phyloP scores from a whole-genome alignment of 37 sponge, comb jelly and placozoan genomes.

The Cliona cf. orientalis region DNA sequence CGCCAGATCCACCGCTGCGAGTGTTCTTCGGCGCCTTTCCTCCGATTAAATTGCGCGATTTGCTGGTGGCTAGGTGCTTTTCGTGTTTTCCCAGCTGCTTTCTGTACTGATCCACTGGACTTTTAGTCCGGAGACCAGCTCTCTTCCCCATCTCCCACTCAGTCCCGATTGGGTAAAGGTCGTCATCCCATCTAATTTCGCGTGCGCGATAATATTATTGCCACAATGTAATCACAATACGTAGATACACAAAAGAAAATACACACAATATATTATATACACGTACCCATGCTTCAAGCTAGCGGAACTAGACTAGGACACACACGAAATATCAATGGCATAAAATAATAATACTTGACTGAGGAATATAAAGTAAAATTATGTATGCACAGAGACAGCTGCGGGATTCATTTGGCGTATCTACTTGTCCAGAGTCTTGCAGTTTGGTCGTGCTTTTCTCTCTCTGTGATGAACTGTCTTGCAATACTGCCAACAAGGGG shows the following conservation, averaged over 20 bases:
- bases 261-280: background rate
- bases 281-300: background rate
- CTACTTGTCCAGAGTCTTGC: conserved; percentile 83
- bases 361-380: too few relatives aligned
- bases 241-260: background rate
- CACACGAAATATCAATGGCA: background rate
- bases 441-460: conserved; percentile 76
- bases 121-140: background rate
- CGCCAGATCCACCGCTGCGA: too few relatives aligned
- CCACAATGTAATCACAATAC: background rate
- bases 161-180: too few relatives aligned
- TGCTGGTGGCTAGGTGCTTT: background rate
- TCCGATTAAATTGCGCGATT: too few relatives aligned
- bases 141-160: conserved; percentile 15
- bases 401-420: conserved; percentile 77
- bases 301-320: background rate
- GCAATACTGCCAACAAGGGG: conserved; percentile 92
- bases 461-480: conserved; percentile 70
- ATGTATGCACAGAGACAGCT: too few relatives aligned
- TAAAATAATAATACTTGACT: background rate
- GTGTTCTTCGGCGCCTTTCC: too few relatives aligned
- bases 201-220: too few relatives aligned
- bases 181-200: too few relatives aligned
- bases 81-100: conserved; percentile 3
- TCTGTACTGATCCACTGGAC: conserved; percentile 14